Conservation (phyloP, 2,113 vertebrate genomes). For the Aramus guarauna region DNA sequence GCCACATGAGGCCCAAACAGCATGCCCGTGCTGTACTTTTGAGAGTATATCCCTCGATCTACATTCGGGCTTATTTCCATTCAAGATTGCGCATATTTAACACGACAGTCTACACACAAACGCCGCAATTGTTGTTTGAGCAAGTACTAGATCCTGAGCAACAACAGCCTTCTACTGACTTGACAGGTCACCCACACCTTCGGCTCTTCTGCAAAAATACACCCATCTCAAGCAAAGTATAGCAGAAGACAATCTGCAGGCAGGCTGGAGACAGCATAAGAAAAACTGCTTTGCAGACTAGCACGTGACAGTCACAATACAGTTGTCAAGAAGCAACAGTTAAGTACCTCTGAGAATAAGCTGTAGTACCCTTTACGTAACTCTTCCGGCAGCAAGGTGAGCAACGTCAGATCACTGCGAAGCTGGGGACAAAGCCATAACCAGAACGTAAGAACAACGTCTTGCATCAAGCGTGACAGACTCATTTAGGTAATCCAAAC, state of each 20-base stretch:
- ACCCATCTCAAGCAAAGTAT: background rate
- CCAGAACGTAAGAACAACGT: background rate
- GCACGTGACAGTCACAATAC: accelerated
- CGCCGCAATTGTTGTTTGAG: background rate
- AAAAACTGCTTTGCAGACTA: too few relatives aligned
- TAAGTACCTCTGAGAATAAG: background rate
- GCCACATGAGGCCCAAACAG: background rate
- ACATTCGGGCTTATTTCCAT: background rate
- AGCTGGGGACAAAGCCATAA: background rate
- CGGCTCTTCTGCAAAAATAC: background rate
- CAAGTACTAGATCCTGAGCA: background rate
- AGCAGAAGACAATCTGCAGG: background rate
- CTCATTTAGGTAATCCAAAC: background rate
- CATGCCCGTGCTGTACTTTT: too few relatives aligned
- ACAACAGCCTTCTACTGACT: too few relatives aligned
- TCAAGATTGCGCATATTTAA: background rate
- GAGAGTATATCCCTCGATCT: background rate
- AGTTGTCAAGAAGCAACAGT: background rate
- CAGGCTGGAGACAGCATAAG: background rate
- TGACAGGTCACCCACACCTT: background rate
- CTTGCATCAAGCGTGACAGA: background rate
- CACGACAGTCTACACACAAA: background rate
- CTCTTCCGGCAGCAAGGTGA: background rate
- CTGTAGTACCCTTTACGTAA: accelerated
- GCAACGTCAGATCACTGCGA: background rate